These are phyloP conservation scores for Heliconius hortense DNA, from an alignment of 2,888 invertebrate species.

Conservation along the genomic window DNA sequence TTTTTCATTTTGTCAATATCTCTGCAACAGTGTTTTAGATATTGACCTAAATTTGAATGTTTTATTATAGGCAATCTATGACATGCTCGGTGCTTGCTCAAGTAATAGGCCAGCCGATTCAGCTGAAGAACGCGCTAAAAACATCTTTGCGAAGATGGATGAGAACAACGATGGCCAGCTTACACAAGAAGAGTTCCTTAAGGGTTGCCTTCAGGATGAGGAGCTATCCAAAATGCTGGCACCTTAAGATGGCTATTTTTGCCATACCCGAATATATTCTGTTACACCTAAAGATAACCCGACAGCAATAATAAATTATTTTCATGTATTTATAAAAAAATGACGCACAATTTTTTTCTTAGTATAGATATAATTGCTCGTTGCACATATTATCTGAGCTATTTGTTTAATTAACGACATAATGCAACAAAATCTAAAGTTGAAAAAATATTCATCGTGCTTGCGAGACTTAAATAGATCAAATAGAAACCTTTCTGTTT, in stretches of 20 bases:
- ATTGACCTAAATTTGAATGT: slow-evolving; percentile 12
- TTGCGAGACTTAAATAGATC: background rate
- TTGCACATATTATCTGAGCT: background rate
- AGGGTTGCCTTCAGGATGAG: slow-evolving; percentile 98
- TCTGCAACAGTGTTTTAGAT: background rate
- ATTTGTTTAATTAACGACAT: background rate
- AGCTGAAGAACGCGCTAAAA: slow-evolving; percentile 98
- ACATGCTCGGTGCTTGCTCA: slow-evolving; percentile 99
- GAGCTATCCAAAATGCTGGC: slow-evolving; percentile 97
- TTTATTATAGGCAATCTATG: slow-evolving; percentile 96
- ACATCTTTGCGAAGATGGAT: slow-evolving; percentile 99
- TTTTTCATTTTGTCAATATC: background rate
- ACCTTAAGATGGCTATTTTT: slow-evolving; percentile 84
- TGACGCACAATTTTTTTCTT: background rate
- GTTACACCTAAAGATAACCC: slow-evolving; percentile 40
- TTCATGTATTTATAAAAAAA: background rate
- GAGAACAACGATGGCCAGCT: slow-evolving; percentile 99
- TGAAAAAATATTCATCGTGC: background rate
- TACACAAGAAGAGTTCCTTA: slow-evolving; percentile 98
- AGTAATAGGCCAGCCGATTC: slow-evolving; percentile 97
- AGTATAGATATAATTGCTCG: background rate
- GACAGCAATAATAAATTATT: slow-evolving; percentile 21
- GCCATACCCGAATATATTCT: slow-evolving; percentile 36
- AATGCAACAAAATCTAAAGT: background rate
- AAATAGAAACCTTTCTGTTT: background rate